Percentiles rank a stretch among this genome's conserved stretches.
Conservation (phyloP, 2,113 vertebrate genomes). For the Manacus vitellinus region DNA sequence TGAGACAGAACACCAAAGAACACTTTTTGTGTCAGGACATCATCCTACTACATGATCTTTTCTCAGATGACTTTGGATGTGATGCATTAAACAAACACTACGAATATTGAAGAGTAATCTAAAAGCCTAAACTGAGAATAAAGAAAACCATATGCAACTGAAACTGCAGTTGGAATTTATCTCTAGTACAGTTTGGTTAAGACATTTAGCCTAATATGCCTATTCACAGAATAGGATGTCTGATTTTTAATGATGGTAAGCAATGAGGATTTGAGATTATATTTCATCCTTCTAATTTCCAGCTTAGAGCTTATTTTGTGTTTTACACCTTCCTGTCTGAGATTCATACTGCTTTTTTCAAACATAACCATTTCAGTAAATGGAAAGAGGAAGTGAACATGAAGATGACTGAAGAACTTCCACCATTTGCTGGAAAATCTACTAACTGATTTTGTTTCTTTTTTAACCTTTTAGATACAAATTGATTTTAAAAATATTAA, state of each 20-base stretch:
- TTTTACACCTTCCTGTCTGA: background rate
- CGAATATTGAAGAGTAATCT: background rate
- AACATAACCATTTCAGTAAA: background rate
- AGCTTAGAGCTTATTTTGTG: background rate
- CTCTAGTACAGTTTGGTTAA: background rate
- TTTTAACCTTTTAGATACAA: background rate
- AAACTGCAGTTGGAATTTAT: background rate
- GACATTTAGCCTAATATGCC: background rate
- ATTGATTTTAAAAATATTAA: background rate
- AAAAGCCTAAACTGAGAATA: background rate
- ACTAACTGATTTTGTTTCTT: background rate
- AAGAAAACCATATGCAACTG: background rate
- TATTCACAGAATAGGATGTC: background rate
- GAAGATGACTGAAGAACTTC: background rate
- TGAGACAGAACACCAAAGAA: background rate
- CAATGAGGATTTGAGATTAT: background rate
- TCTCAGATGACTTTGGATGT: background rate
- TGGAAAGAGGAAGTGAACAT: background rate
- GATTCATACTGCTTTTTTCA: background rate
- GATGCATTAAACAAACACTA: background rate
- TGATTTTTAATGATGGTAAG: background rate
- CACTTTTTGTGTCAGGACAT: background rate
- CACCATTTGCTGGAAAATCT: background rate
- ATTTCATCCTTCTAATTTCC: background rate
- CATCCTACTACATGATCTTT: background rate